These are phyloP conservation scores for Callipepla squamata DNA, from an alignment of 2,113 vertebrate genomes.

Conservation along the genomic window DNA sequence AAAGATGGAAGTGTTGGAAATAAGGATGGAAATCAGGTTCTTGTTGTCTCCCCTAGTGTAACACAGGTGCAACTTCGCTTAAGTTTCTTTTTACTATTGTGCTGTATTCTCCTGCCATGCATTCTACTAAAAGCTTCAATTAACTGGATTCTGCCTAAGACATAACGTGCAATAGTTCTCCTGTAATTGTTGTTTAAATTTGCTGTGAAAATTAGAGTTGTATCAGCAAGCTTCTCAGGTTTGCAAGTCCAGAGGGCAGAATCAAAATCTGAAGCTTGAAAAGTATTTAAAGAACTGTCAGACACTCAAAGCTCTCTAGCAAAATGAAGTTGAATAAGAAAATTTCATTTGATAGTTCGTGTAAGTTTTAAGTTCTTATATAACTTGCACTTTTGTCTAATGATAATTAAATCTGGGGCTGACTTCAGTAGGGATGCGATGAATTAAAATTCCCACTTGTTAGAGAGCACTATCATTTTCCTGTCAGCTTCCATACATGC, in stretches of 20 bases:
- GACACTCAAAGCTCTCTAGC: background rate
- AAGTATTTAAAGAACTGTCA: background rate
- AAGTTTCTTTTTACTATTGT: too few relatives aligned
- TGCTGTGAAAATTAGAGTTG: background rate
- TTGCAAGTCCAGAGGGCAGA: background rate
- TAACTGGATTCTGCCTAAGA: background rate
- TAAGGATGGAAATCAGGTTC: too few relatives aligned
- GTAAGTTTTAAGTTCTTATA: background rate
- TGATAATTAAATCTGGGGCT: background rate
- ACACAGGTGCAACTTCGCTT: too few relatives aligned
- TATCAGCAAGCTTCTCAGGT: background rate
- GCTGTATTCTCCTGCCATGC: too few relatives aligned
- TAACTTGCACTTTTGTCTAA: background rate
- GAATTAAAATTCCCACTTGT: background rate
- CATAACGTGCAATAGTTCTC: background rate
- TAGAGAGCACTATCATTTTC: background rate
- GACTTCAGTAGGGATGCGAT: background rate
- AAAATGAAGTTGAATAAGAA: background rate
- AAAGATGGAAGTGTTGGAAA: background rate
- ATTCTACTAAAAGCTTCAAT: background rate
- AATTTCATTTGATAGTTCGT: background rate
- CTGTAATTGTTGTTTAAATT: background rate
- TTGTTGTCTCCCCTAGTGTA: too few relatives aligned
- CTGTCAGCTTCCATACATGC: background rate
- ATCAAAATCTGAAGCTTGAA: background rate